A percentile compares a stretch with the other conserved stretches of the same genome.
Conservation (phyloP, 2,888 invertebrate genomes). For the Cepaea hortensis region DNA sequence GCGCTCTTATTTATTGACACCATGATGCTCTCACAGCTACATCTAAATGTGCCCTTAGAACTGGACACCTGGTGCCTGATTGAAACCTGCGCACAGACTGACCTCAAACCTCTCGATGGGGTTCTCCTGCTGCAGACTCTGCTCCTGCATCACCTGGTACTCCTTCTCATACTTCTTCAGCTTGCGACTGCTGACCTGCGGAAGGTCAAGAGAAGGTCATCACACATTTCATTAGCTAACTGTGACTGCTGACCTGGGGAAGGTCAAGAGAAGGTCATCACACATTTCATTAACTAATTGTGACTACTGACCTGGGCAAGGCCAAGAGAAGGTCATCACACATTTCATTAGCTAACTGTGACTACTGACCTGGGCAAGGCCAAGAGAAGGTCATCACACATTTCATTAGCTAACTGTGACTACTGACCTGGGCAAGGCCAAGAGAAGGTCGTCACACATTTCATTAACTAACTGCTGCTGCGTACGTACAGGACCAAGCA, state of each 20-base stretch:
- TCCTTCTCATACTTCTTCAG: slow-evolving; percentile 96
- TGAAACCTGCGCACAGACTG: slow-evolving; percentile 4
- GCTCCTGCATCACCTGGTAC: slow-evolving; percentile 85
- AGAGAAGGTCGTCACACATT: slow-evolving; percentile 81
- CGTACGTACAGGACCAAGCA: slow-evolving; percentile 29
- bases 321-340: slow-evolving; percentile 72
- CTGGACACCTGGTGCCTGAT: neutral
- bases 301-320: slow-evolving; percentile 79
- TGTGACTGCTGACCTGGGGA: slow-evolving; percentile 80
- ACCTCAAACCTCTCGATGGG: slow-evolving; percentile 78
- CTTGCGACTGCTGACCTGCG: slow-evolving; percentile 82
- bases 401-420: slow-evolving; percentile 88
- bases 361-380: slow-evolving; percentile 71
- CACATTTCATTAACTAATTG: slow-evolving; percentile 91
- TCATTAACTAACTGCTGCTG: slow-evolving; percentile 86
- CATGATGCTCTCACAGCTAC: no score
- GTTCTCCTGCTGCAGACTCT: slow-evolving; percentile 76
- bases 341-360: slow-evolving; percentile 92
- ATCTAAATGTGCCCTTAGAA: no score
- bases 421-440: slow-evolving; percentile 70
- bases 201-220: neutral
- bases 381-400: slow-evolving; percentile 79
- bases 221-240: slow-evolving; percentile 89
- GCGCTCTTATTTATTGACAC: no score
- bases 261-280: neutral